Percentiles rank a stretch among this genome's conserved stretches.
Conservation (phyloP, 2,113 vertebrate species). For the Thinocorus orbignyianus region DNA sequence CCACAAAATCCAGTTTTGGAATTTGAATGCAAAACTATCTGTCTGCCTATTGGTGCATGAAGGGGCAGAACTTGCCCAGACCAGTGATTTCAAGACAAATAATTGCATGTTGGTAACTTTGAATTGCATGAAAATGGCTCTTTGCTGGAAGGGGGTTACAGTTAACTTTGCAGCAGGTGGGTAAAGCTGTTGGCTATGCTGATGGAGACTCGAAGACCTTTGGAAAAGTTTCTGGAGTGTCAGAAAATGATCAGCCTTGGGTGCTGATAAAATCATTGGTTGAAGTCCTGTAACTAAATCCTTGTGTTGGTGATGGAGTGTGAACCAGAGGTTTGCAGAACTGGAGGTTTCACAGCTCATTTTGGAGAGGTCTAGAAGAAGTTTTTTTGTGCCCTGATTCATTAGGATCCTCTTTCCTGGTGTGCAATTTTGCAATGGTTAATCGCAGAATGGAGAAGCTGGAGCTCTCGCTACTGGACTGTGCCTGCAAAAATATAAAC, state of each 20-base stretch:
- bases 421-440: neutral
- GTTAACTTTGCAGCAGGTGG: neutral
- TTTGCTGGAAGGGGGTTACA: neutral
- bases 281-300: neutral
- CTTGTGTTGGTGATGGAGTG: neutral
- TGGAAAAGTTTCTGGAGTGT: neutral
- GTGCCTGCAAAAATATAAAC: neutral
- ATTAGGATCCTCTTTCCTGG: neutral
- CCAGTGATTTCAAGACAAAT: rapidly evolving
- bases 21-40: neutral
- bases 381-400: neutral
- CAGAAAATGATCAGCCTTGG: neutral
- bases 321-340: neutral
- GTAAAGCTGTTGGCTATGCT: neutral
- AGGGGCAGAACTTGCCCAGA: neutral
- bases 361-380: neutral
- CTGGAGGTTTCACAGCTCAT: neutral
- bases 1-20: neutral
- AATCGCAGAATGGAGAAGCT: neutral
- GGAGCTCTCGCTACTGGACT: neutral
- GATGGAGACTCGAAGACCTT: neutral
- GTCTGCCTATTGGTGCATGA: neutral
- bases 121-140: neutral
- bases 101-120: neutral
- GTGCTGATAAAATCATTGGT: neutral